Conservation (phyloP, 2,113 vertebrate species). For the Oreochromis spilurus region DNA sequence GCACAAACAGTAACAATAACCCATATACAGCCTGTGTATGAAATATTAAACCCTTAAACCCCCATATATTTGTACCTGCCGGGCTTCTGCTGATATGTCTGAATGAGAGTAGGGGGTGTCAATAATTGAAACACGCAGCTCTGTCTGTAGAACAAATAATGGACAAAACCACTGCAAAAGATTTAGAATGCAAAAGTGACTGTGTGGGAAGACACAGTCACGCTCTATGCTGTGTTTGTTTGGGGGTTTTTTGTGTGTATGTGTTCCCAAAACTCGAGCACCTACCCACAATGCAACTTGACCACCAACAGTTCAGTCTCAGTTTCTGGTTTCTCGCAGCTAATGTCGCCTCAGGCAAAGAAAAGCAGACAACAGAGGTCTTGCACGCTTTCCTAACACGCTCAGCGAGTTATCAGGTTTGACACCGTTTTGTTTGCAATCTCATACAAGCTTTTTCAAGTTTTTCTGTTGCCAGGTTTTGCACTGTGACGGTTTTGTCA, state of each 20-base stretch:
- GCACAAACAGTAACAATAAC: conserved; percentile 35
- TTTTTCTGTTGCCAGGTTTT: neutral
- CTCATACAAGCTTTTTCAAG: neutral
- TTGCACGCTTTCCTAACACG: neutral
- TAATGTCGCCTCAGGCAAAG: neutral
- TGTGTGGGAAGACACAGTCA: neutral
- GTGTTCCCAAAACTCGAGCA: neutral
- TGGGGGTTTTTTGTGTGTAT: no score
- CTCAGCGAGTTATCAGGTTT: neutral
- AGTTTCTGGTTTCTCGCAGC: neutral
- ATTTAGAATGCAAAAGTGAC: neutral
- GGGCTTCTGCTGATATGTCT: conserved; percentile 13
- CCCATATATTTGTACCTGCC: conserved; percentile 7
- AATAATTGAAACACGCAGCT: neutral
- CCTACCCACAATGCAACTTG: neutral
- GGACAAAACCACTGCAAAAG: neutral
- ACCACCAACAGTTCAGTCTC: neutral
- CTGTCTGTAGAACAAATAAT: neutral
- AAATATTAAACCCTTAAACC: conserved; percentile 30
- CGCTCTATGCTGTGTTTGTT: neutral
- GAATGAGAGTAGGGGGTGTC: conserved; percentile 2
- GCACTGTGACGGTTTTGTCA: neutral
- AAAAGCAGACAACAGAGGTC: neutral
- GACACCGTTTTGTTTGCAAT: neutral
- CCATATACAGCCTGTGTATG: neutral